Percentiles rank a stretch among this genome's conserved stretches.
Conservation (phyloP, 2,113 vertebrate genomes). For the Lasiurus borealis region DNA sequence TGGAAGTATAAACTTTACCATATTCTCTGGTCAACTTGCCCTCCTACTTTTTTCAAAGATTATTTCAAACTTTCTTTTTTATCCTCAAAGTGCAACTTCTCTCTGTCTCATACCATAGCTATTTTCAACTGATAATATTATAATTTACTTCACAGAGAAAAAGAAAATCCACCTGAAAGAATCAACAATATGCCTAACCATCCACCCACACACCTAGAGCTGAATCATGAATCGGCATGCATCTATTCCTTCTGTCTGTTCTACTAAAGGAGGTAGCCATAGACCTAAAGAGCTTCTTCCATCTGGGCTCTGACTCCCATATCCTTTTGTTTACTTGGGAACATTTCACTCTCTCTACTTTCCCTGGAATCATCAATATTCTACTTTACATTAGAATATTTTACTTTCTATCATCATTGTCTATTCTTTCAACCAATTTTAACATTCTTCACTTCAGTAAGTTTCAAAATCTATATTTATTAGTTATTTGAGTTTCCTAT, state of each 20-base stretch:
- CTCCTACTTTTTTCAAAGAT: conserved; percentile 29
- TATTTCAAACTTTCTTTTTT: conserved; percentile 36
- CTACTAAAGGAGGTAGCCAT: not conserved
- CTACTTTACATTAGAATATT: not conserved
- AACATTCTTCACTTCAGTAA: not conserved
- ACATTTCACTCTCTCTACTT: not conserved
- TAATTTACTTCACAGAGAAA: not conserved
- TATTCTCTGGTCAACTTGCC: not conserved
- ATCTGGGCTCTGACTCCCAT: not conserved
- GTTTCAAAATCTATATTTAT: not conserved
- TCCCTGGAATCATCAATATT: not conserved
- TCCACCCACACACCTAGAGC: not conserved
- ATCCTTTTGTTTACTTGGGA: not conserved
- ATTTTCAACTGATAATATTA: conserved; percentile 40
- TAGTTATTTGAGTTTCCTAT: not conserved
- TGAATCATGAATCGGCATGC: not conserved
- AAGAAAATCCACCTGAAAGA: not conserved
- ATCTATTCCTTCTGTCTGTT: not conserved
- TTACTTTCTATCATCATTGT: not conserved
- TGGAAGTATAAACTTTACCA: not conserved
- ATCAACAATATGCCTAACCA: not conserved
- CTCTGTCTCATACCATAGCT: not conserved
- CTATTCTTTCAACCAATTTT: not conserved
- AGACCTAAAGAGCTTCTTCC: not conserved
- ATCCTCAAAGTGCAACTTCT: not conserved